Base-by-base conservation (phyloP, 92 coral and sea anemone genomes). In the Desmophyllum pertusum region DNA sequence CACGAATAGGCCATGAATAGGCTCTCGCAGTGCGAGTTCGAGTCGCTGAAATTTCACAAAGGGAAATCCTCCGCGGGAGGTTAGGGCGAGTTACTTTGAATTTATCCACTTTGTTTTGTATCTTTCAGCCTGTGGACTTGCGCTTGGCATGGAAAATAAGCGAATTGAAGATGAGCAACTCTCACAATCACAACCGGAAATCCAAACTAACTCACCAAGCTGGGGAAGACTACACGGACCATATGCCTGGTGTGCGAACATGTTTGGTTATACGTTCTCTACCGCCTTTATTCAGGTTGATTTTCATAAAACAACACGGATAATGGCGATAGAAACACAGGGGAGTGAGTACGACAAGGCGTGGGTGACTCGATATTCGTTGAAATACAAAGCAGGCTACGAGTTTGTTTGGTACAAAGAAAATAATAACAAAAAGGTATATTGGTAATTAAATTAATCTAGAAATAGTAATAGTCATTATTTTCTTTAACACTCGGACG, bases 211-310 rank as follows among this genome's bases (percentile, higher is more conserved):
- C 69, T 33, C 31, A 33, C 17, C 69, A 63, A n/a, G 5, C 1
- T 33, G 69, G 31, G 69, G 13, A 63, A 29, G 69, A 25, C 69
- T 63, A 13, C 19, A 63, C 18, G 69, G 69, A 3, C 69, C 31
- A 33, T 25, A 63, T 63, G 69, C n/a, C 18, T 63, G 69, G 69
- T 63, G 35, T 25, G 69, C 69, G 69, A 63, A 33, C 37, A 63
- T 25, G 18, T 0, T 61, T n/a, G n/a, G n/a, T n/a, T n/a, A 23
- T 61, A 3, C 30, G n/a, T n/a, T n/a, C n/a, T n/a, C n/a, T n/a
- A 61, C 1, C 30, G 30, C 36, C 36, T 63, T 25, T 63, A 63
- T 63, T 63, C 69, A 63, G 23, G 69, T 63, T 63, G 69, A 63
- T 25, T 63, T 63, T 63, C 31, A 63, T 18, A 23, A 29, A 23